These are phyloP conservation scores for Siphlonurus alternatus DNA, from an alignment of 2,888 invertebrate species.

Conservation along the genomic window DNA sequence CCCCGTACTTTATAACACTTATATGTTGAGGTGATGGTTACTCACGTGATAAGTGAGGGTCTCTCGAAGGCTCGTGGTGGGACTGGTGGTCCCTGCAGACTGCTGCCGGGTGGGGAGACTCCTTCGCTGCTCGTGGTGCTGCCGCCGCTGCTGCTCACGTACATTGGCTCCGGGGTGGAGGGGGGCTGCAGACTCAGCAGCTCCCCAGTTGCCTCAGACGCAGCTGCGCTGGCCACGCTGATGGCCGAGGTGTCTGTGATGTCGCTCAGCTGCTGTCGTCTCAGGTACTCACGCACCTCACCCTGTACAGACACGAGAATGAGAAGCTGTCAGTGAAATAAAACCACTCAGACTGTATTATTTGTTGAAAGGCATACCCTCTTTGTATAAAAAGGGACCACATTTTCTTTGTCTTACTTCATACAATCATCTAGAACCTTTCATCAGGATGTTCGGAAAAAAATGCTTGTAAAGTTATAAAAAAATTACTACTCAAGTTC, in stretches of 20 bases:
- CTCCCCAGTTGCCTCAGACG: slow-evolving; percentile 3
- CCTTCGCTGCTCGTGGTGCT: slow-evolving; percentile 11
- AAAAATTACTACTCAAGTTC: no score
- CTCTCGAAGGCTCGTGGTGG: slow-evolving; percentile 30
- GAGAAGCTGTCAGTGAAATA: no score
- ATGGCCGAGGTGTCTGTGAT: slow-evolving; percentile 5
- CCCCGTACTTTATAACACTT: no score
- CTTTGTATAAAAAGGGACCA: background rate
- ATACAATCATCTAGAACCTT: no score
- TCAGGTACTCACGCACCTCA: slow-evolving; percentile 22
- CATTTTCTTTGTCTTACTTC: no score
- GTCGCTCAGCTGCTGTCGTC: slow-evolving; percentile 4
- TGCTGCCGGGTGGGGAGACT: background rate
- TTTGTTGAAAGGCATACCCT: no score
- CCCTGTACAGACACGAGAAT: slow-evolving; percentile 14
- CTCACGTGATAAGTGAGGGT: background rate
- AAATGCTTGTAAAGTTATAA: no score
- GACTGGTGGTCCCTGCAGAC: slow-evolving; percentile 23
- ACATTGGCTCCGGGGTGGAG: slow-evolving; percentile 6
- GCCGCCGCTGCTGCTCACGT: slow-evolving; percentile 14
- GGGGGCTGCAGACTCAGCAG: slow-evolving; percentile 3
- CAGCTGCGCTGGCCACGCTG: background rate
- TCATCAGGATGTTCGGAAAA: no score
- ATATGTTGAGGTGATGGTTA: no score
- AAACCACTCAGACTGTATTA: no score